These are phyloP conservation scores for Thunnus maccoyii DNA, from an alignment of 2,113 vertebrate genomes.

Conservation along the genomic window DNA sequence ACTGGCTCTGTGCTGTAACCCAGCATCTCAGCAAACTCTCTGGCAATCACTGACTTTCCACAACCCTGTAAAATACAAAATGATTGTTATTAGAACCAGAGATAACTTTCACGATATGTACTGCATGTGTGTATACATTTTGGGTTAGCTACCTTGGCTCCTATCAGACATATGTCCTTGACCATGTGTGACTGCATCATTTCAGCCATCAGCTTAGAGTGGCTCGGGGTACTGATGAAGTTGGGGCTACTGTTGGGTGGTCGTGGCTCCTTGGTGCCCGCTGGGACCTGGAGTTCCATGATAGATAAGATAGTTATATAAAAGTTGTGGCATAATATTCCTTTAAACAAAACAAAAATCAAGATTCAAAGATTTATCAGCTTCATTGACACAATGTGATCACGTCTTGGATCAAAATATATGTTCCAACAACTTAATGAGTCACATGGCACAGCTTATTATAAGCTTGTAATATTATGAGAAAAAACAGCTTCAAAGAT, in stretches of 20 bases:
- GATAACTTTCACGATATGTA: too few relatives aligned
- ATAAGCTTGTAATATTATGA: too few relatives aligned
- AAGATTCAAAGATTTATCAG: background rate
- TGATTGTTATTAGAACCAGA: background rate
- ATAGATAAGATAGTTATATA: background rate
- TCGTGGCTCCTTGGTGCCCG: slow-evolving; percentile 84
- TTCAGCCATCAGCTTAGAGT: slow-evolving; percentile 90
- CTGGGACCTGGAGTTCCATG: slow-evolving; percentile 86
- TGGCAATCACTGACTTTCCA: slow-evolving; percentile 94
- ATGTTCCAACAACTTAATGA: background rate
- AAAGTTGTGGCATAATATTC: background rate
- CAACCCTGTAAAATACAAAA: slow-evolving; percentile 87
- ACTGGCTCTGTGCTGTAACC: slow-evolving; percentile 93
- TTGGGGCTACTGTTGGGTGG: slow-evolving; percentile 72
- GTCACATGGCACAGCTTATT: background rate
- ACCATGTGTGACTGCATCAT: slow-evolving; percentile 98
- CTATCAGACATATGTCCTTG: slow-evolving; percentile 96
- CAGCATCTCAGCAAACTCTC: slow-evolving; percentile 92
- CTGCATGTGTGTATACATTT: background rate
- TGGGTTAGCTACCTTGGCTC: slow-evolving; percentile 89
- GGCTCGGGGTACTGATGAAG: slow-evolving; percentile 92
- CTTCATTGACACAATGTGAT: background rate
- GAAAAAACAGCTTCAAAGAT: slow-evolving; percentile 14
- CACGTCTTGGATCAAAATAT: background rate
- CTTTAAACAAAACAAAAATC: background rate